Evolutionary conservation across 1,140 invertebrate species (phyloP), one percentile per base, ranked within the genome.

Genomic region (Parasteatoda tepidariorum): DNA sequence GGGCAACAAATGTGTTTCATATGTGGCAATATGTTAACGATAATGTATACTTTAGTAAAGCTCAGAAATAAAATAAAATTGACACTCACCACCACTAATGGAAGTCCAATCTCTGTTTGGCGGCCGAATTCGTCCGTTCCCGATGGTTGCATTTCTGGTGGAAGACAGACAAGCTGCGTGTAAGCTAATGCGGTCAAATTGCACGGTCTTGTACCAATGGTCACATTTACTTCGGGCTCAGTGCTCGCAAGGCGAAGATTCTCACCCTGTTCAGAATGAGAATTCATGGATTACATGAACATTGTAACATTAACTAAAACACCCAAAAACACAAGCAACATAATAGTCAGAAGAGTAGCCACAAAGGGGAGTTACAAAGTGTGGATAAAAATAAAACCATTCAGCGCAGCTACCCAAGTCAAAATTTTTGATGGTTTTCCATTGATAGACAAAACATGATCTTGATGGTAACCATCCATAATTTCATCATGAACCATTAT

Each of bases 161-260:
- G 96, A 22, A 93, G 94, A 87, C 97, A 99, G 13, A 97, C 93
- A 9, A 99, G 90, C 88, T 98, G 96, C 24, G 92, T 94, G 85
- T 93, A 91, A 0, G 96, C 95, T 7, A 98, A 89, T 64, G 96
- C 97, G 1, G 97, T 98, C 2, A 98, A 94, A 90, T 98, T 98
- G 87, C 97, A 99, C 3, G 92, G 91, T 86, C 92, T 90, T 0
- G 92, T 93, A 0, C 98, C 97, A 84, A 99, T 96, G 11, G 94
- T 96, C 7, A 99, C 97, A 85, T 94, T 92, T 2, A 99, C 96
- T 89, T 98, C 97, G 22, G 94, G 93, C 89, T 98, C 96, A 88
- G 96, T 95, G 88, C 95, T 94, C 6, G 96, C 97, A 84, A 94
- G 91, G 88, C 96, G 96, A 83, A 99, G 90, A 89, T 96, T 94